phyloP scores from a whole-genome alignment of 2,113 vertebrate species.

The Sebastes fasciatus region DNA sequence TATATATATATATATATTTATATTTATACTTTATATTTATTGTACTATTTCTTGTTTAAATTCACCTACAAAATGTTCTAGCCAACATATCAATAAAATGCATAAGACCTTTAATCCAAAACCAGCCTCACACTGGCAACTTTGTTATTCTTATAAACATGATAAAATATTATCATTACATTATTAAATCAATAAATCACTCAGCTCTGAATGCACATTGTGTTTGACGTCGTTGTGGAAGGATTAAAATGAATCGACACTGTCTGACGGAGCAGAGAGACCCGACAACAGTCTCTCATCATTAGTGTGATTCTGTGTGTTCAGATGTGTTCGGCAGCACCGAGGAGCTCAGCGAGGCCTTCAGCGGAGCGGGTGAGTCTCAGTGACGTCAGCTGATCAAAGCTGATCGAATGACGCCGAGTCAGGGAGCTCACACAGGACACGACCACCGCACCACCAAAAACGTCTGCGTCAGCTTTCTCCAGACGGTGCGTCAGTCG shows the following conservation, averaged over 20 bases:
- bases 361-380: slow-evolving; percentile 48
- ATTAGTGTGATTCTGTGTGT: slow-evolving; percentile 1
- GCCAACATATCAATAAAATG: too few relatives aligned
- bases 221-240: not conserved
- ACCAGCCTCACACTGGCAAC: too few relatives aligned
- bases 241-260: too few relatives aligned
- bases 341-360: not conserved
- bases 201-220: not conserved
- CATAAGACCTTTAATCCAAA: too few relatives aligned
- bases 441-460: not conserved
- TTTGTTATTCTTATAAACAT: too few relatives aligned
- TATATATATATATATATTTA: too few relatives aligned
- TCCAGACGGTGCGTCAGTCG: not conserved
- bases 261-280: too few relatives aligned
- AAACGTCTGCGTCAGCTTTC: not conserved
- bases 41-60: too few relatives aligned
- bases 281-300: not conserved
- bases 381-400: not conserved
- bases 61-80: too few relatives aligned
- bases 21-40: too few relatives aligned
- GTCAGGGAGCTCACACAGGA: not conserved
- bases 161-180: too few relatives aligned
- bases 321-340: not conserved
- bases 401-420: not conserved
- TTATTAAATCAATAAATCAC: not conserved